These are phyloP conservation scores for Coturnix japonica DNA, from an alignment of 2,113 vertebrate species.

Conservation along the genomic window DNA sequence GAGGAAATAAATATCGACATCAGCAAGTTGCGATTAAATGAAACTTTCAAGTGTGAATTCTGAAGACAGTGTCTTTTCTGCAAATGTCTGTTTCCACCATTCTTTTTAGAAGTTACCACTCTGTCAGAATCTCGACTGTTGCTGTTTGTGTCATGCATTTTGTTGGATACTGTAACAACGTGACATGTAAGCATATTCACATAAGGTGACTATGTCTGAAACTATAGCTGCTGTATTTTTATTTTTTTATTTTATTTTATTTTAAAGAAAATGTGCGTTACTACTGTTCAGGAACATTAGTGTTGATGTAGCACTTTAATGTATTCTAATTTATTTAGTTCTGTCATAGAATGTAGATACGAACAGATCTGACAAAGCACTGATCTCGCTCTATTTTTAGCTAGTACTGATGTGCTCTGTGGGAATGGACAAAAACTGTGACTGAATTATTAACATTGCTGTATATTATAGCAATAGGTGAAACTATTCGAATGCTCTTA, in stretches of 20 bases:
- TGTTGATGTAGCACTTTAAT: slow-evolving; percentile 84
- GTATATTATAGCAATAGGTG: slow-evolving; percentile 62
- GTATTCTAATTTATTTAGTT: slow-evolving; percentile 82
- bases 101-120: slow-evolving; percentile 28
- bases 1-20: slow-evolving; percentile 91
- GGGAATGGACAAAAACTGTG: slow-evolving; percentile 58
- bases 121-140: slow-evolving; percentile 61
- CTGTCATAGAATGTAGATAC: slow-evolving; percentile 79
- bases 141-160: not conserved
- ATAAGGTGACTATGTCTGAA: slow-evolving; percentile 64
- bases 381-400: slow-evolving; percentile 83
- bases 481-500: slow-evolving; percentile 37
- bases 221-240: slow-evolving; percentile 77
- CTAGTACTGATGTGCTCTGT: slow-evolving; percentile 67
- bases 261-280: slow-evolving; percentile 81
- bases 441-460: slow-evolving; percentile 51
- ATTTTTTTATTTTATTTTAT: not conserved
- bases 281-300: slow-evolving; percentile 83
- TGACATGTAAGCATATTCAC: slow-evolving; percentile 62
- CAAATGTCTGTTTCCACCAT: slow-evolving; percentile 51
- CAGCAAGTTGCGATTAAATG: slow-evolving; percentile 86
- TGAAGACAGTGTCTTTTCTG: slow-evolving; percentile 66
- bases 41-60: slow-evolving; percentile 85
- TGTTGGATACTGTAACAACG: slow-evolving; percentile 62
- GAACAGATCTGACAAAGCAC: slow-evolving; percentile 75